Conservation (phyloP, 2,797 vertebrate genomes). For the Sebastes hopkinsi region DNA sequence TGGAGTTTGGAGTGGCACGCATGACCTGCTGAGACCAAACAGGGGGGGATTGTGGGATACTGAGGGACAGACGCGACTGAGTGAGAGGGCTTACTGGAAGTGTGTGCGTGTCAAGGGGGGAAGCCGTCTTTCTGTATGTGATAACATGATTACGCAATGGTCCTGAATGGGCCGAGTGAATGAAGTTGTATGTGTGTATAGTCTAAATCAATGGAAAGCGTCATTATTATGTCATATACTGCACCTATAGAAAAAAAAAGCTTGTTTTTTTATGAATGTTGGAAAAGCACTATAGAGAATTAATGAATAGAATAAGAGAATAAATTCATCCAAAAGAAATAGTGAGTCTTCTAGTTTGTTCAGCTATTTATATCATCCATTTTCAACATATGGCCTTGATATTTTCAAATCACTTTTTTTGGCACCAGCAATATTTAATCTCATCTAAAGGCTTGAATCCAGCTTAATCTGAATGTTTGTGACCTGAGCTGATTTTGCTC, state of each 20-base stretch:
- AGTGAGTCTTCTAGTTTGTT: constrained; percentile 2
- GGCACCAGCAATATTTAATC: constrained; percentile 36
- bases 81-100: constrained; percentile 29
- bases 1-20: constrained; percentile 95
- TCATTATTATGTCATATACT: constrained; percentile 73
- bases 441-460: constrained; percentile 37
- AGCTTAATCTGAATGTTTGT: constrained; percentile 52
- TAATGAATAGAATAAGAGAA: constrained; percentile 62
- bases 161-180: constrained; percentile 45
- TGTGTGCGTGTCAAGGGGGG: constrained; percentile 6
- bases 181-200: constrained; percentile 65
- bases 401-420: neutral
- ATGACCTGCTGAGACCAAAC: constrained; percentile 91
- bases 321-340: constrained; percentile 64
- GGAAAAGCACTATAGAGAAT: constrained; percentile 66
- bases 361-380: neutral
- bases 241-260: constrained; percentile 58
- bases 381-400: neutral
- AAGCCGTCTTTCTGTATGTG: constrained; percentile 45
- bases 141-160: constrained; percentile 46
- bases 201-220: constrained; percentile 67
- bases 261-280: constrained; percentile 75
- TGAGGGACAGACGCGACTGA: constrained; percentile 18
- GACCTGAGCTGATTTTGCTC: constrained; percentile 24
- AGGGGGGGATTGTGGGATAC: constrained; percentile 37